Evolutionary conservation across 2,797 vertebrate species (phyloP).

Genomic region (Anniella stebbinsi): DNA sequence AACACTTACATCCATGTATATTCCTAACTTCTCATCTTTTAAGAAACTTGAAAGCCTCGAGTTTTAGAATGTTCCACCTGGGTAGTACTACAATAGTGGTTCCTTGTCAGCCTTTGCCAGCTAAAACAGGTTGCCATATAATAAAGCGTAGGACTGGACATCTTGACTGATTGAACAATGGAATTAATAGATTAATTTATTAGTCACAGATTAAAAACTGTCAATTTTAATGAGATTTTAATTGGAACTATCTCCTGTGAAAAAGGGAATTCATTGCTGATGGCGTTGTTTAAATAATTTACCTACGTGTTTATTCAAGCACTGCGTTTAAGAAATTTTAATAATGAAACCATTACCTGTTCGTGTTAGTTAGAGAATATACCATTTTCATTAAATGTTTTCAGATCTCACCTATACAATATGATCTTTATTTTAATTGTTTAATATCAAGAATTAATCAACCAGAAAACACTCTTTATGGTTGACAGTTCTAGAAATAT

Average conservation of each 20-base stretch:
- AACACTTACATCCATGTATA: background rate
- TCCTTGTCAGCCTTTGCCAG: background rate
- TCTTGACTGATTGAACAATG: background rate
- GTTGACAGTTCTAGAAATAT: background rate
- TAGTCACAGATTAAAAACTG: conserved; percentile 3
- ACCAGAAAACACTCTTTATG: background rate
- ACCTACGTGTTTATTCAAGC: background rate
- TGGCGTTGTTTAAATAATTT: conserved; percentile 9
- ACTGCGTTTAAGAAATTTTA: background rate
- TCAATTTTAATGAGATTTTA: conserved; percentile 34
- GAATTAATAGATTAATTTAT: conserved; percentile 15
- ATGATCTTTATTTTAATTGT: conserved; percentile 7
- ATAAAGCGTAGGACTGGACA: background rate
- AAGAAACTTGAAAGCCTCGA: background rate
- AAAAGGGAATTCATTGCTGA: background rate
- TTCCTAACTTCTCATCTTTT: background rate
- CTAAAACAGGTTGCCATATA: background rate
- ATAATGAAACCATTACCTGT: background rate
- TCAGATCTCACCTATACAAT: background rate
- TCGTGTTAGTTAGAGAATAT: background rate
- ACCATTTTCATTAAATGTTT: background rate
- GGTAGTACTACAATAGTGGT: background rate
- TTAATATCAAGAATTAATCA: background rate
- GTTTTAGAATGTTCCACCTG: background rate
- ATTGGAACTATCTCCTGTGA: conserved; percentile 13